phyloP scores from a whole-genome alignment of 2,888 invertebrate species.

The Rambutsinella grinnellia region DNA sequence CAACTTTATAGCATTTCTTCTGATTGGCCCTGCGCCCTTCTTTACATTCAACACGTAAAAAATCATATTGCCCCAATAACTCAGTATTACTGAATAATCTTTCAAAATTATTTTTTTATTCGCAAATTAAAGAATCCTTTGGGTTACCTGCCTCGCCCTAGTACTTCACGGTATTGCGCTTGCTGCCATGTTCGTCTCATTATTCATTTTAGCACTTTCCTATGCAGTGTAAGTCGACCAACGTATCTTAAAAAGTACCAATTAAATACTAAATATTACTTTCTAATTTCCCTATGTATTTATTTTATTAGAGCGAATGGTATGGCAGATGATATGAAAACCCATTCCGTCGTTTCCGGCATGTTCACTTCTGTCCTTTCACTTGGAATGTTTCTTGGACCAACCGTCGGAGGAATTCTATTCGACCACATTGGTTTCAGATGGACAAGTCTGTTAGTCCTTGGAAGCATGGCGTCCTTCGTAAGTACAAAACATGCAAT shows the following conservation, averaged over 20 bases:
- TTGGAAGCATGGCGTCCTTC: slow-evolving; percentile 67
- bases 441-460: slow-evolving; percentile 68
- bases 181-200: slow-evolving; percentile 86
- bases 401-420: slow-evolving; percentile 81
- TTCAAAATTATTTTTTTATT: background rate
- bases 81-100: background rate
- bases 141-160: slow-evolving; percentile 79
- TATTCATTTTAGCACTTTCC: slow-evolving; percentile 86
- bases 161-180: slow-evolving; percentile 86
- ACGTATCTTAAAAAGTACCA: background rate
- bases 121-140: slow-evolving; percentile 72
- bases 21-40: slow-evolving; percentile 87
- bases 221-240: slow-evolving; percentile 81
- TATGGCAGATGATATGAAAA: slow-evolving; percentile 87
- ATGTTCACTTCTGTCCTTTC: slow-evolving; percentile 93
- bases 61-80: background rate
- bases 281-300: slow-evolving; percentile 2
- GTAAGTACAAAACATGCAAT: no score
- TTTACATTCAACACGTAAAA: slow-evolving; percentile 76
- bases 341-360: slow-evolving; percentile 90
- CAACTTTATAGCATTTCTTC: slow-evolving; percentile 78
- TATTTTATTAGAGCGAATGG: slow-evolving; percentile 75
- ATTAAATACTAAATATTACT: background rate
- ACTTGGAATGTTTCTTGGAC: slow-evolving; percentile 87
- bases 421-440: slow-evolving; percentile 78